Percentiles rank a stretch among this genome's conserved stretches.
These are phyloP conservation scores for Drosophila kikkawai DNA, from an alignment of 1,140 invertebrate species.

Conservation along the genomic window DNA sequence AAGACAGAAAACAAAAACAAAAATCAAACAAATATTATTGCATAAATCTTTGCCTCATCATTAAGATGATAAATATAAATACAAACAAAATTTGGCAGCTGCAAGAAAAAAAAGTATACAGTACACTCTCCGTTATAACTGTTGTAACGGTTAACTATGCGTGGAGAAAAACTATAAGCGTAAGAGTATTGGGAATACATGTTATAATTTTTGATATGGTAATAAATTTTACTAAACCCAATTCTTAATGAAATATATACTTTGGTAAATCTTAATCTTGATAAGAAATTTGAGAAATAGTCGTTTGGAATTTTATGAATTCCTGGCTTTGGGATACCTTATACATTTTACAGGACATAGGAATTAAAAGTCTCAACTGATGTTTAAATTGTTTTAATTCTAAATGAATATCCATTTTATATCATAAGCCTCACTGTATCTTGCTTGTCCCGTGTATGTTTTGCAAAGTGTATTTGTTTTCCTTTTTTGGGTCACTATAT, in stretches of 20 bases:
- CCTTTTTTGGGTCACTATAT: conserved; percentile 44
- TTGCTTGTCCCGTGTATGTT: background rate
- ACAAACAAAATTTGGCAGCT: conserved; percentile 31
- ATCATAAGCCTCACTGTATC: background rate
- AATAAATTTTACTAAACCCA: background rate
- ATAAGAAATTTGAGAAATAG: no score
- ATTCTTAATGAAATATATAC: no score
- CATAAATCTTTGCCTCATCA: conserved; percentile 55
- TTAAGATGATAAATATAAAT: conserved; percentile 50
- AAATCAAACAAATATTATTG: conserved; percentile 30
- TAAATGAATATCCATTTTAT: no score
- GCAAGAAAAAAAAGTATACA: conserved; percentile 7
- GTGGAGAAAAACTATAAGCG: background rate
- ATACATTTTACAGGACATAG: no score
- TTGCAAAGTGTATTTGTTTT: conserved; percentile 19
- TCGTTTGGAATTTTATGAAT: no score
- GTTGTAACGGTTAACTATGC: background rate
- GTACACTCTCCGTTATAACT: background rate
- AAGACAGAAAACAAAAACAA: background rate
- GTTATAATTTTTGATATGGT: background rate
- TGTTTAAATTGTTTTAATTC: no score
- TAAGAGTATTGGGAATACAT: background rate
- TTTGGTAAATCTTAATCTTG: no score
- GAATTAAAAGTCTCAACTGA: no score
- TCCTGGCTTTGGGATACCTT: no score